Evolutionary conservation across 2,888 invertebrate species (phyloP), one percentile per base, ranked within the genome.

Genomic region (Cotesia congregata): DNA sequence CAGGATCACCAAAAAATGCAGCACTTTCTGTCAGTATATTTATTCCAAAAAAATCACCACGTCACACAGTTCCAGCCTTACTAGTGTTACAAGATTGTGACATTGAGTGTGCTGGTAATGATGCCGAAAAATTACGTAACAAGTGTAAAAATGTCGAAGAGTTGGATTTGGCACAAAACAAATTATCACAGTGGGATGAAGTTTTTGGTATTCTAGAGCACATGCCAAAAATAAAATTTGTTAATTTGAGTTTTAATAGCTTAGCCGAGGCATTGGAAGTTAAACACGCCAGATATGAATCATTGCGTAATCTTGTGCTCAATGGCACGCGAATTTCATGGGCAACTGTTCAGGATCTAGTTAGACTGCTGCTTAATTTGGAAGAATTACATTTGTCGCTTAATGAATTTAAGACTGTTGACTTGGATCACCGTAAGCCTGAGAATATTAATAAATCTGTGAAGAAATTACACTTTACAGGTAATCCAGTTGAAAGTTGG

Each of bases 331-430:
- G 94, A 82, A 93, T 97, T 39, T 94, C 95, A 78, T 98, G 97
- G 98, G 92, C 93, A 61, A 95, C 94, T 83, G 93, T 98, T 64
- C 93, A 94, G 83, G 92, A 93, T 68, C 90, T 98, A 79, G 91
- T 97, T 74, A 93, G 93, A 85, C 92, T 94, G 85, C 91, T 96
- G 80, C 95, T 94, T 76, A 93, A 94, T 87, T 91, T 98, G 65
- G 95, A 97, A 91, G 98, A 98, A 90, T 91, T 98, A 81, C 98
- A 98, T 90, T 91, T 98, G 84, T 97, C 98, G 86, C 92, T 97
- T 79, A 98, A 98, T 90, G 95, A 96, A 88, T 97, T 96, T 89
- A 92, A 93, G 39, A 92, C 93, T 82, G 95, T 97, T 61, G 92
- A 95, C 76, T 90, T 96, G 20, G 88, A 90, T 20, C 86, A 86